Evolutionary conservation across 2,888 invertebrate species (phyloP), one percentile per base, ranked within the genome.

Genomic region (Geotrupes spiniger): DNA sequence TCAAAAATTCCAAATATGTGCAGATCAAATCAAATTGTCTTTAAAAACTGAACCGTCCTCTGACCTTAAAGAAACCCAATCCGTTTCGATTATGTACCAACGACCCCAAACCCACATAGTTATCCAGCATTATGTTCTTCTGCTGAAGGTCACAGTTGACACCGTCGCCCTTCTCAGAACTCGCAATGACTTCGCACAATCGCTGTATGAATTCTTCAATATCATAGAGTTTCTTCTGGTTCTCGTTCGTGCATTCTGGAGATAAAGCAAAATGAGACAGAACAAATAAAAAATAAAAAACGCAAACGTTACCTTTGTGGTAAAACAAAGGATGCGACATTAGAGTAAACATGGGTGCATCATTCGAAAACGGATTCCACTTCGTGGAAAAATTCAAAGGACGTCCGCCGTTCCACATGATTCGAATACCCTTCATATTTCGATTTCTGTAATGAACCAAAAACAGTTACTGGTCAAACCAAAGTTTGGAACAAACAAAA

Each of bases 11-110:
- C n/a, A n/a, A n/a, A n/a, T n/a, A n/a, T n/a, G n/a, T n/a, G n/a
- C n/a, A n/a, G n/a, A n/a, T n/a, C n/a, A n/a, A n/a, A n/a, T 21
- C 21, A 21, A 21, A 21, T 4, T n/a, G 6, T 21, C 6, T 21
- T 78, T 83, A 89, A 69, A 89, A 89, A 70, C 91, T 90, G 65
- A 92, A 84, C 70, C 88, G 89, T 57, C 91, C 90, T 58, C 92
- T 78, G 51, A 90, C 88, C 75, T 90, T 89, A 73, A 89, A 91
- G 75, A 89, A 92, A 1, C 92, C 92, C 68, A 92, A 77, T 56
- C 83, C 80, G 58, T 88, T 86, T 63, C 89, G 85, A 73, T 92
- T 92, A 67, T 89, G 88, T 4, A 92, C 78, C 33, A 91, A 71
- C 2, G 91, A 89, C 6, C 87, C 82, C 29, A 92, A 72, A 3